These are phyloP conservation scores for Littorina saxatilis DNA, from an alignment of 1,140 invertebrate species.

Conservation along the genomic window DNA sequence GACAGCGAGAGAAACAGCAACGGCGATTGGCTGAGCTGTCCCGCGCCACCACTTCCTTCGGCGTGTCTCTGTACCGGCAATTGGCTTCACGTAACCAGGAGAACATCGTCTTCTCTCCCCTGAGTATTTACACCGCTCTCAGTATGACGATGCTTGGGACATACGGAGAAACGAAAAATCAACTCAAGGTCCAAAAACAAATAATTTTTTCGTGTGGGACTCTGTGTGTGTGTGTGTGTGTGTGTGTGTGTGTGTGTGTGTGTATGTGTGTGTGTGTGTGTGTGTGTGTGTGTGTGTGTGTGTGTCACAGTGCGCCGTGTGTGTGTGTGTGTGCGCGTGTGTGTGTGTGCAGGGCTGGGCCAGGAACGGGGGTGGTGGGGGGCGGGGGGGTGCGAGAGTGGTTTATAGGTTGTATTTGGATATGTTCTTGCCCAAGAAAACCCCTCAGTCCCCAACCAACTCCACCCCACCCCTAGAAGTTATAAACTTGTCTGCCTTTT, in stretches of 20 bases:
- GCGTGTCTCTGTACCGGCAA: neutral
- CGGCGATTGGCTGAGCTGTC: constrained; percentile 2
- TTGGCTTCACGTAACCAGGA: neutral
- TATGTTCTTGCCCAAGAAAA: no score
- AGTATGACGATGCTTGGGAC: constrained; percentile 6
- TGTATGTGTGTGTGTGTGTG: neutral
- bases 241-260: neutral
- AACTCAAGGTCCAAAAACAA: constrained; percentile 22
- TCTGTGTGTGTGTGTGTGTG: neutral
- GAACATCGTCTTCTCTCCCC: constrained; percentile 22
- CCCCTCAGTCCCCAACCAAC: no score
- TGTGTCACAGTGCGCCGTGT: neutral
- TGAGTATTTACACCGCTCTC: constrained; percentile 6
- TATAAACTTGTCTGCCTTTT: no score
- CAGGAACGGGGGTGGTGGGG: no score
- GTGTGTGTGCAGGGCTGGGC: no score
- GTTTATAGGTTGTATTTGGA: no score
- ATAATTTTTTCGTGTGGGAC: neutral
- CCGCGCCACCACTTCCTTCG: neutral
- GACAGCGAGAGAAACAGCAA: neutral
- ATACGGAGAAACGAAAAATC: neutral
- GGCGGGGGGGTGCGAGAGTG: no score
- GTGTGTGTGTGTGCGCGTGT: no score
- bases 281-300: neutral
- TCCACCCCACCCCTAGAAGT: no score